phyloP scores from a whole-genome alignment of 2,888 invertebrate species.

The Lepetodrilus schrolli region DNA sequence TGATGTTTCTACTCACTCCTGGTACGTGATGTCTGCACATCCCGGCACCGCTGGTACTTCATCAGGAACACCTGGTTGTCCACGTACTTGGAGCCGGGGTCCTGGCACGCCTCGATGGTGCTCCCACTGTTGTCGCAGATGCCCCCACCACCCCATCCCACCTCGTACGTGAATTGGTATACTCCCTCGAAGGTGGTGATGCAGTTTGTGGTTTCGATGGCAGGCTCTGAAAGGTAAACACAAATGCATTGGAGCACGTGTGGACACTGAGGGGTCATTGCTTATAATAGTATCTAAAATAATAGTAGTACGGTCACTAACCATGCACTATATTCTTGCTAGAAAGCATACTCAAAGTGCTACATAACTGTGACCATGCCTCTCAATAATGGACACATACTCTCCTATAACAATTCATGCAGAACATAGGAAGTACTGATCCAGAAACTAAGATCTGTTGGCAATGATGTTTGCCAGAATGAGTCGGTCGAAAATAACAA shows the following conservation, averaged over 20 bases:
- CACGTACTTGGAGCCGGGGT: conserved; percentile 95
- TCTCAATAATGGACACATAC: no score
- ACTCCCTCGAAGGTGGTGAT: conserved; percentile 74
- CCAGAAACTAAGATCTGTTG: no score
- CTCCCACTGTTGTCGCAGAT: conserved; percentile 88
- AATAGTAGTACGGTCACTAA: no score
- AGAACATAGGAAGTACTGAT: no score
- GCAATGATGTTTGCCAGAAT: no score
- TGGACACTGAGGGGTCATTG: neutral
- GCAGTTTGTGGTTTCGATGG: conserved; percentile 69
- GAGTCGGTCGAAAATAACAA: no score
- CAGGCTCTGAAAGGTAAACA: conserved; percentile 62
- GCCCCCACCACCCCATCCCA: conserved; percentile 70
- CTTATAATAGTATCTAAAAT: no score
- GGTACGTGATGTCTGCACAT: conserved; percentile 60
- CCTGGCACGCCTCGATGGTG: conserved; percentile 93
- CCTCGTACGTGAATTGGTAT: conserved; percentile 73
- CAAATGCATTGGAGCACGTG: no score
- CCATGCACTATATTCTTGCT: no score
- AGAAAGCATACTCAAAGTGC: no score
- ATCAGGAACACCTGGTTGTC: conserved; percentile 98
- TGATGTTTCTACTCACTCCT: conserved; percentile 69
- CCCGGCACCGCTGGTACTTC: conserved; percentile 88
- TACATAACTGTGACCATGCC: no score
- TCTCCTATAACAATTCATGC: no score